Evolutionary conservation across 1,140 invertebrate species (phyloP), one percentile per base, ranked within the genome.

Genomic region (Drosophila lacertosa): DNA sequence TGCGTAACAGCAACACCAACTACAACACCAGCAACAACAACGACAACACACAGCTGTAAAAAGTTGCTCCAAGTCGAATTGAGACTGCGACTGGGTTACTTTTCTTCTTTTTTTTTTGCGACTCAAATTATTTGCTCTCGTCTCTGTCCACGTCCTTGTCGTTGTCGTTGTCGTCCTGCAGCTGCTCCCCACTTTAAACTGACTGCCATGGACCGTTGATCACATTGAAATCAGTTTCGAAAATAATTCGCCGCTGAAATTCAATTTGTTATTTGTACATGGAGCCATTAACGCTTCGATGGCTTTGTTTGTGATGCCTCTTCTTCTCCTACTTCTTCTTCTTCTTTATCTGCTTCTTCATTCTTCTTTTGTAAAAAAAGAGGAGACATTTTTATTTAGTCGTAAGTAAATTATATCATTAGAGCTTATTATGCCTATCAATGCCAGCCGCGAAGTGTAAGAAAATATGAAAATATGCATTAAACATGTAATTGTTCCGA

Each of bases 251-350:
- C 67, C 67, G 75, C 68, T 76, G 83, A 88, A 88, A 88, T 88
- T 88, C 82, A 88, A 88, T 88, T 88, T 88, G 78, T 88, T 88
- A 88, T 89, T 88, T 88, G 77, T 77, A 77, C 77, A 77, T 81
- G 73, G 39, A 74, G 65, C 55, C 82, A 88, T 88, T 88, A 82
- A 82, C 73, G 82, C 77, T 65, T 70, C 77, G 63, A 82, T 88
- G 70, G 70, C 77, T 88, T 82, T 66, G 76, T 86, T 86, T 55
- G 69, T 71, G 40, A 63, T 67, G 62, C 48, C 9, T 29, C 9
- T 39, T 39, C 33, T 3, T 59, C 40, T 29, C 63, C 48, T n/a
- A 20, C 9, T 39, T 39, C 33, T 3, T 59, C 40, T 29, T 58
- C 29, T 10, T 11, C 6, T 29, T 7, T 29, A 4, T 22, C n/a